Evolutionary conservation across 2,113 vertebrate genomes (phyloP).

Genomic region (Microcebus lehilahytsara): DNA sequence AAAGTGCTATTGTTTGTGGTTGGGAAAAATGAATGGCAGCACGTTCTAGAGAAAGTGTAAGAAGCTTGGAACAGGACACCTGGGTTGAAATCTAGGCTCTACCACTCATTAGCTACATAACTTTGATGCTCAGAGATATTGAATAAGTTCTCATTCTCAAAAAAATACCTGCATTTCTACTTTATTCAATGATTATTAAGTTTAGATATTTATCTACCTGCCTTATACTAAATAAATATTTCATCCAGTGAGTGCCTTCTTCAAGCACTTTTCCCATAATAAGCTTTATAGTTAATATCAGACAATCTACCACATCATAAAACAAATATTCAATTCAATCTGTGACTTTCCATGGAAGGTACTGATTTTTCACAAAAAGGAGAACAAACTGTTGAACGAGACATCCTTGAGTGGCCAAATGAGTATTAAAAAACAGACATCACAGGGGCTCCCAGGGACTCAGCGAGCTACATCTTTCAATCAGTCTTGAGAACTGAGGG

Average conservation of each 20-base stretch:
- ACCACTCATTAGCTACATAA: background rate
- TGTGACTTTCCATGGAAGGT: background rate
- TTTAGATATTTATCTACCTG: background rate
- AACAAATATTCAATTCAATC: background rate
- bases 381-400: background rate
- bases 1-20: background rate
- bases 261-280: background rate
- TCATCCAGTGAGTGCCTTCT: background rate
- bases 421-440: background rate
- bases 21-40: background rate
- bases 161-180: background rate
- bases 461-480: background rate
- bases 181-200: background rate
- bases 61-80: background rate
- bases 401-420: background rate
- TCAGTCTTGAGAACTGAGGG: background rate
- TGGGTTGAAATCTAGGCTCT: background rate
- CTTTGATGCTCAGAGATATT: background rate
- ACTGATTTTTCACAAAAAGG: background rate
- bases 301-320: background rate
- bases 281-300: background rate
- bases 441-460: background rate
- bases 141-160: background rate
- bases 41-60: background rate
- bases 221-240: constrained; percentile 11